Evolutionary conservation across 2,888 invertebrate species (phyloP).

Genomic region (Oligia latruncula): DNA sequence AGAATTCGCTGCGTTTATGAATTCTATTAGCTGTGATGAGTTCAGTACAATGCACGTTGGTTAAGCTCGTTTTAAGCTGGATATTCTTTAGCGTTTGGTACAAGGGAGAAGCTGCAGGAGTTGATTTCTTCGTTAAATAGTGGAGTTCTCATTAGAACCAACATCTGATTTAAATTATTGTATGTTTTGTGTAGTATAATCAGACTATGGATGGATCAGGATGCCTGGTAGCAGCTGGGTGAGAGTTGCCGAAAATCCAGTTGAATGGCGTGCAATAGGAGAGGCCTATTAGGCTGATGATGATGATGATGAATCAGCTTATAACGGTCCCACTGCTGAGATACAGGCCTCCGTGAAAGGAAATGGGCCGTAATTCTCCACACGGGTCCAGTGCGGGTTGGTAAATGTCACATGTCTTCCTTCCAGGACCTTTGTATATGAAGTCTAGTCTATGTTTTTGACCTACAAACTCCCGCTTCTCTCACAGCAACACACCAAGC

Average conservation of each 20-base stretch:
- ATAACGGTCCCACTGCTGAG: no score
- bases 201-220: no score
- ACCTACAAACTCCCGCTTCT: slow-evolving; percentile 45
- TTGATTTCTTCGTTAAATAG: background rate
- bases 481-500: slow-evolving; percentile 46
- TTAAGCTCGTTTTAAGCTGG: slow-evolving; percentile 80
- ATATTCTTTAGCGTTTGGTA: slow-evolving; percentile 71
- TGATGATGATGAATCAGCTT: no score
- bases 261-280: no score
- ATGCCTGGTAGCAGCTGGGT: no score
- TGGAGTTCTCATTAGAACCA: background rate
- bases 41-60: slow-evolving; percentile 76
- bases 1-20: slow-evolving; percentile 66
- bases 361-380: no score
- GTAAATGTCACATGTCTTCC: no score
- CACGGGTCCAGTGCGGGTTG: no score
- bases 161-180: background rate
- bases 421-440: background rate
- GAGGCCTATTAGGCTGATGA: no score
- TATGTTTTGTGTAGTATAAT: background rate
- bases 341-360: no score
- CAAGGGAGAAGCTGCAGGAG: slow-evolving; percentile 56
- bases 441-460: background rate
- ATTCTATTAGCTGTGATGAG: slow-evolving; percentile 80
- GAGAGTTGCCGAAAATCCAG: no score